These are phyloP conservation scores for Gryllus longicercus DNA, from an alignment of 2,888 invertebrate species.

Conservation along the genomic window DNA sequence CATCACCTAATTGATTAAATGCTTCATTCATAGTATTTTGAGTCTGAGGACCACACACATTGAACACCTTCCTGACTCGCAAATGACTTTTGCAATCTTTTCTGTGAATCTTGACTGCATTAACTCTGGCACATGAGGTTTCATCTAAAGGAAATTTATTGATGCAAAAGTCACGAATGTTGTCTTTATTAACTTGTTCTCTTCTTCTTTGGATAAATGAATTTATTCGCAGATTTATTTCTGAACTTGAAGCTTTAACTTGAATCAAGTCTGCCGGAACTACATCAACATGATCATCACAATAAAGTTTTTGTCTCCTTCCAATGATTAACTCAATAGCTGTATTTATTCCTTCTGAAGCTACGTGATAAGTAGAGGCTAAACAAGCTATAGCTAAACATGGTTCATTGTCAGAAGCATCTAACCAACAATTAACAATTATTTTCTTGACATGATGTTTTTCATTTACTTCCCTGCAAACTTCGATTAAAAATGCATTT, in stretches of 20 bases:
- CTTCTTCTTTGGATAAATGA: constrained; percentile 74
- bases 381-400: neutral
- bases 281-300: neutral
- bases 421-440: neutral
- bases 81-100: constrained; percentile 76
- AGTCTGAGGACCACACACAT: constrained; percentile 6
- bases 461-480: neutral
- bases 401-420: neutral
- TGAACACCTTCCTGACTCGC: constrained; percentile 56
- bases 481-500: neutral
- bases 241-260: constrained; percentile 30
- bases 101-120: constrained; percentile 66
- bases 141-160: constrained; percentile 45
- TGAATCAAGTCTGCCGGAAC: constrained; percentile 33
- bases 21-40: neutral
- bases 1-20: constrained; percentile 39
- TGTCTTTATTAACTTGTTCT: constrained; percentile 67
- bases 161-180: constrained; percentile 70
- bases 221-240: constrained; percentile 58
- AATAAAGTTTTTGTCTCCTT: neutral
- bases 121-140: constrained; percentile 70
- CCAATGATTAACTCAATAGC: neutral
- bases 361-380: neutral
- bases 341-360: neutral
- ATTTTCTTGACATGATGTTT: neutral